These are phyloP conservation scores for Dimorphilus gyrociliatus DNA, from an alignment of 2,888 invertebrate genomes.

Conservation along the genomic window DNA sequence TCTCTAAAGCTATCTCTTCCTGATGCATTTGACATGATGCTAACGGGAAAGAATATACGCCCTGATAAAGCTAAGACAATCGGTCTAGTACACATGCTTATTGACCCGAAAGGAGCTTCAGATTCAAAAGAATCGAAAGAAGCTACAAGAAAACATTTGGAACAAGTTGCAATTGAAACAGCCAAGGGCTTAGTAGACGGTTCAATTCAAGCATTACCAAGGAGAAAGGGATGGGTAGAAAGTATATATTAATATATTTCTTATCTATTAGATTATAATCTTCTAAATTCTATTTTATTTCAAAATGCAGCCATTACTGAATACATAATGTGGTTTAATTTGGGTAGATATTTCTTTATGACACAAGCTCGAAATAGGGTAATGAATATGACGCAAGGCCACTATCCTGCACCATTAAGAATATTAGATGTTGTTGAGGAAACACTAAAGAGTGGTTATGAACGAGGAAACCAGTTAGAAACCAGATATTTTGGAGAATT, in stretches of 20 bases:
- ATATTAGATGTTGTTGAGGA: constrained; percentile 51
- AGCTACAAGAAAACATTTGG: constrained; percentile 66
- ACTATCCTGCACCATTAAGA: constrained; percentile 92
- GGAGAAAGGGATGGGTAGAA: constrained; percentile 51
- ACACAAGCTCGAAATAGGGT: constrained; percentile 73
- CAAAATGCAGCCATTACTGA: too few species aligned
- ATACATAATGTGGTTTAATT: too few species aligned
- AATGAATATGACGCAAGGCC: constrained; percentile 75
- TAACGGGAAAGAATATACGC: constrained; percentile 76
- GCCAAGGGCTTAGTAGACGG: constrained; percentile 59
- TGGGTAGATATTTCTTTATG: constrained; percentile 73
- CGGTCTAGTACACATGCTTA: constrained; percentile 76
- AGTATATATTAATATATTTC: too few species aligned
- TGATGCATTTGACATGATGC: constrained; percentile 70
- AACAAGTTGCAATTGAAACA: constrained; percentile 62
- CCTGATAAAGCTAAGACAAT: constrained; percentile 85
- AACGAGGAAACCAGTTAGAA: too few species aligned
- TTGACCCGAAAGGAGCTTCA: constrained; percentile 62
- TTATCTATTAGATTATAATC: too few species aligned
- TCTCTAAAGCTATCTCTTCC: constrained; percentile 22
- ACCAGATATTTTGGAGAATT: constrained; percentile 77
- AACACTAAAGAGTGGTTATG: too few species aligned
- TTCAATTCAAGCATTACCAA: constrained; percentile 52
- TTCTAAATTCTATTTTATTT: too few species aligned
- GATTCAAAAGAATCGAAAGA: constrained; percentile 33